Conservation (phyloP, 1,140 invertebrate species). For the Lineus longissimus region DNA sequence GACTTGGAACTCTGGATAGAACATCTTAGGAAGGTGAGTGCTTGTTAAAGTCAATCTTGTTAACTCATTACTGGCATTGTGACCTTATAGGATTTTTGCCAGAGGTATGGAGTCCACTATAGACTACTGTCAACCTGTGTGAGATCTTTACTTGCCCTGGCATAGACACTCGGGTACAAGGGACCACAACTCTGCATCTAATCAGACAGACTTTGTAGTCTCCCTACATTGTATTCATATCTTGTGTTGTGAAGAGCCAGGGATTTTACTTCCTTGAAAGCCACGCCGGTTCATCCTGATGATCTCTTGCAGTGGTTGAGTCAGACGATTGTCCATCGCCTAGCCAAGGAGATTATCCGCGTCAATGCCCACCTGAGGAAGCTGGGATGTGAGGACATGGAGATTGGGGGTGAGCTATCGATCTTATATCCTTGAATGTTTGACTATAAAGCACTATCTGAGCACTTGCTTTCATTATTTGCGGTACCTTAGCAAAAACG, state of each 20-base stretch:
- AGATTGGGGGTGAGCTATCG: constrained; percentile 60
- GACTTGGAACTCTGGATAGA: constrained; percentile 51
- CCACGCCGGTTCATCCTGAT: no score
- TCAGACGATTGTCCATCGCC: constrained; percentile 67
- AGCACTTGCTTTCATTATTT: not conserved
- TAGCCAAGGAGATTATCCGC: constrained; percentile 67
- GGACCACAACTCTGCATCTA: not conserved
- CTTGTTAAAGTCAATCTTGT: no score
- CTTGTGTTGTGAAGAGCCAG: no score
- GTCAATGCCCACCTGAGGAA: constrained; percentile 65
- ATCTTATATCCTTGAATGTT: not conserved
- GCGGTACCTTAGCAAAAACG: not conserved
- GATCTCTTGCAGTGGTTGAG: constrained; percentile 70
- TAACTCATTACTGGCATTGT: no score
- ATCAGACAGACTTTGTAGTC: not conserved
- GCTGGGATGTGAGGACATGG: constrained; percentile 68
- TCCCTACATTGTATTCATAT: no score
- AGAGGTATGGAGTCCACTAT: no score
- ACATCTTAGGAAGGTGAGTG: constrained; percentile 49
- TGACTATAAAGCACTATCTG: not conserved
- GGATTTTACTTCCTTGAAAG: no score
- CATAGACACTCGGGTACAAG: no score
- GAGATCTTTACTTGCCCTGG: no score
- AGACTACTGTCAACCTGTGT: no score
- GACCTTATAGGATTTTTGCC: no score